phyloP scores from a whole-genome alignment of 2,888 invertebrate genomes.

The Aspidiotus rigidus region DNA sequence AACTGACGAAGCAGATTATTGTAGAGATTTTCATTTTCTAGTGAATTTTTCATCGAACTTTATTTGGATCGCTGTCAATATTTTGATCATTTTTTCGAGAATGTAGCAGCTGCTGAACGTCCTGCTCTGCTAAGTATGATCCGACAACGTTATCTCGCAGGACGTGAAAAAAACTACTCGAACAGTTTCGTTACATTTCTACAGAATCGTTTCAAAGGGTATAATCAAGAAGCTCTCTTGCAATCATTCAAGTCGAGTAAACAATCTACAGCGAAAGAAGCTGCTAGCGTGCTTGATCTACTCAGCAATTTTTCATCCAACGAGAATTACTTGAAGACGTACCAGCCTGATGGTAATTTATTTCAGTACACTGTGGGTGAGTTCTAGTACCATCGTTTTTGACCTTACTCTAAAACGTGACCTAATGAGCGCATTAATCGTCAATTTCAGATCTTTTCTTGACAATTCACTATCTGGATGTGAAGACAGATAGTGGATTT shows the following conservation, averaged over 20 bases:
- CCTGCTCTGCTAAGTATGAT: conserved; percentile 24
- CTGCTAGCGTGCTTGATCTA: conserved; percentile 23
- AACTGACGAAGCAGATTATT: neutral
- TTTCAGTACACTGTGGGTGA: conserved; percentile 28
- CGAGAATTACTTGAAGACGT: conserved; percentile 25
- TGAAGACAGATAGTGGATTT: conserved; percentile 11
- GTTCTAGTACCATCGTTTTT: neutral
- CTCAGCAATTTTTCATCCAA: conserved; percentile 26
- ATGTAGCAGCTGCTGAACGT: conserved; percentile 17
- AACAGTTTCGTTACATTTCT: conserved; percentile 21
- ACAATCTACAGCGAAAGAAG: conserved; percentile 25
- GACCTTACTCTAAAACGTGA: neutral
- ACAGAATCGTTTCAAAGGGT: conserved; percentile 24
- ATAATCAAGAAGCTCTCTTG: conserved; percentile 18
- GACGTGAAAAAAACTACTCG: conserved; percentile 26
- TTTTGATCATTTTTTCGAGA: conserved; percentile 23
- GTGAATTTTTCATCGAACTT: conserved; percentile 26
- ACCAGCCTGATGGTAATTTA: conserved; percentile 24
- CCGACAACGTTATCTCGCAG: conserved; percentile 21
- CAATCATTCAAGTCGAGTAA: conserved; percentile 26
- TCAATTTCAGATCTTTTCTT: conserved; percentile 18
- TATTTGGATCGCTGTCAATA: conserved; percentile 26
- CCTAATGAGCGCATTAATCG: neutral
- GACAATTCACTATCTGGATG: conserved; percentile 18
- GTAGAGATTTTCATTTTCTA: neutral